Evolutionary conservation across 2,888 invertebrate species (phyloP).

Genomic region (Dorcus hopei): DNA sequence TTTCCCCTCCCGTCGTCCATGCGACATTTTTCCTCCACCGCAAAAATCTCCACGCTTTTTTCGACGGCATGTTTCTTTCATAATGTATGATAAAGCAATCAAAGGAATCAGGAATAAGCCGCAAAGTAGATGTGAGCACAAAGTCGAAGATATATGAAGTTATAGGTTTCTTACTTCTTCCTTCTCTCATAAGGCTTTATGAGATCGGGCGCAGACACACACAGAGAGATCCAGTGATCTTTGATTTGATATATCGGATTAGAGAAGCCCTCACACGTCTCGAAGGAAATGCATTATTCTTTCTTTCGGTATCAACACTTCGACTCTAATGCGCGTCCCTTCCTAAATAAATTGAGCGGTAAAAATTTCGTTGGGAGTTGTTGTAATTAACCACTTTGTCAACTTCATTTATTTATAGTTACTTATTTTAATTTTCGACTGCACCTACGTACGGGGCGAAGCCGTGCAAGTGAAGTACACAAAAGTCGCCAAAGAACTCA

Average conservation of each 20-base stretch:
- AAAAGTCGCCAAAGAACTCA: too few relatives aligned
- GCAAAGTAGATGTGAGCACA: not conserved
- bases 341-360: not conserved
- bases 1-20: not conserved
- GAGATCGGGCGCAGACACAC: not conserved
- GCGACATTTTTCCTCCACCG: not conserved
- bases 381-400: too few relatives aligned
- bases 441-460: too few relatives aligned
- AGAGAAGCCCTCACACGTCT: slow-evolving; percentile 33
- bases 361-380: too few relatives aligned
- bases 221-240: slow-evolving; percentile 30
- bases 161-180: not conserved
- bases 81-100: not conserved
- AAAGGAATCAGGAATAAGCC: not conserved
- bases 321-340: not conserved
- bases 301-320: not conserved
- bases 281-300: slow-evolving; percentile 19
- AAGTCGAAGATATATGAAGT: slow-evolving; percentile 3
- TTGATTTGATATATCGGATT: slow-evolving; percentile 46
- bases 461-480: too few relatives aligned
- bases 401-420: too few relatives aligned
- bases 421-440: too few relatives aligned
- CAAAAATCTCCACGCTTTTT: not conserved
- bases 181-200: not conserved
- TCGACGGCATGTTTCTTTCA: not conserved